Evolutionary conservation across 2,113 vertebrate genomes (phyloP), one percentile per base, ranked within the genome.

Genomic region (Struthidea cinerea): DNA sequence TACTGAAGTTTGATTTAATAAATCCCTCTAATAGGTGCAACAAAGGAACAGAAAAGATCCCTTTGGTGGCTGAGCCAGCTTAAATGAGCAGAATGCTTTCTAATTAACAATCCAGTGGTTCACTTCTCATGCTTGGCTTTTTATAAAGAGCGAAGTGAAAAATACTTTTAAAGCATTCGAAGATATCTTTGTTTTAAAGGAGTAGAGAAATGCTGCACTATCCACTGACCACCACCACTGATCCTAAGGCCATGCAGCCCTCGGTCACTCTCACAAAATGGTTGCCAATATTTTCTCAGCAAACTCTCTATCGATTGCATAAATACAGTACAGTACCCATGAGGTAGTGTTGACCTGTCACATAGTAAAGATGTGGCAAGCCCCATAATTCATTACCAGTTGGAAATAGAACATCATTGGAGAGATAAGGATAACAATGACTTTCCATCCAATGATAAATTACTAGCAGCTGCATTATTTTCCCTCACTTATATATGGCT

Each of bases 361-460:
- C 96, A 96, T 86, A 94, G 96, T 96, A 98, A 96, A 97, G 97
- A 97, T 96, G 96, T 97, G 97, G 96, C 97, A 96, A 97, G 96
- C 97, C 93, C 97, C 86, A 89, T 98, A 98, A 97, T 98, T 98
- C 98, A 98, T 98, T 98, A 98, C 98, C 95, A 97, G 97, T 97
- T 98, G 97, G 97, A 98, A 99, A 98, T 97, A 98, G 98, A 98
- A 97, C 98, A 98, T 98, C 98, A 97, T 97, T 96, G 97, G 98
- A 98, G 97, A 99, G 98, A 99, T 98, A 99, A 99, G 98, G 97
- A 95, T 98, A 98, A 98, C 98, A 99, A 98, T 98, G 98, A 97
- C 98, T 98, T 99, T 98, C 98, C 97, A 97, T 97, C 97, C 97
- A 96, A 97, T 98, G 98, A 99, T 98, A 99, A 98, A 99, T 99